phyloP scores from a whole-genome alignment of 1,140 invertebrate species.

The Procambarus virginalis region DNA sequence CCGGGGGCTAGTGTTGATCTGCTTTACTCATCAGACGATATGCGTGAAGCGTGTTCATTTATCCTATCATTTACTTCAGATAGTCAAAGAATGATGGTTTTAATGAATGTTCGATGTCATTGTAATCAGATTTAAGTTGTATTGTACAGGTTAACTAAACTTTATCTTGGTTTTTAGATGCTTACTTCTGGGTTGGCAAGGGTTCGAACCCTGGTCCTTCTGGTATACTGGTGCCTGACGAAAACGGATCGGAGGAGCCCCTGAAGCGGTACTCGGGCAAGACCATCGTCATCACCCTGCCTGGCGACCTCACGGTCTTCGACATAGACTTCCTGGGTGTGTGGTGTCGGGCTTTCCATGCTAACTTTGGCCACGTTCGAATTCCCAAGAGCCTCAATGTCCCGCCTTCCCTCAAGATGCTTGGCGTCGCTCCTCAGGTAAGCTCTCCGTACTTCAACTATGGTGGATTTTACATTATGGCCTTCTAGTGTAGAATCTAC shows the following conservation, averaged over 20 bases:
- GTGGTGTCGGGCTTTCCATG: slow-evolving; percentile 91
- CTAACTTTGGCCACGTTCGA: slow-evolving; percentile 90
- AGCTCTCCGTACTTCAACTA: slow-evolving; percentile 70
- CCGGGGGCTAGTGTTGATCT: too few species aligned
- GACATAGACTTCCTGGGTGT: slow-evolving; percentile 83
- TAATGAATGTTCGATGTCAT: too few species aligned
- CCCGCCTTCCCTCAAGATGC: slow-evolving; percentile 92
- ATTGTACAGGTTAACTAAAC: too few species aligned
- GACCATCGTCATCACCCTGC: slow-evolving; percentile 73
- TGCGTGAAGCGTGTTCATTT: too few species aligned
- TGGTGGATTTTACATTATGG: neutral
- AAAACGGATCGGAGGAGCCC: slow-evolving; percentile 72
- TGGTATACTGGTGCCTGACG: slow-evolving; percentile 72
- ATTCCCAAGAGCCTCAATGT: slow-evolving; percentile 86
- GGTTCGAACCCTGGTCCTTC: slow-evolving; percentile 62
- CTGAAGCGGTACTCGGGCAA: slow-evolving; percentile 72
- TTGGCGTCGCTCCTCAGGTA: slow-evolving; percentile 94
- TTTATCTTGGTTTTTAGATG: slow-evolving; percentile 55
- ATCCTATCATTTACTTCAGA: too few species aligned
- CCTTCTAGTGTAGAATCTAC: too few species aligned
- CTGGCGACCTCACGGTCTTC: slow-evolving; percentile 72
- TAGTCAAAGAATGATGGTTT: too few species aligned
- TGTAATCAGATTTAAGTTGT: too few species aligned
- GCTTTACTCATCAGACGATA: too few species aligned
- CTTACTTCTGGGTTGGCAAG: slow-evolving; percentile 71